Evolutionary conservation across 2,888 invertebrate genomes (phyloP).

Genomic region (Ophion ventricosus): DNA sequence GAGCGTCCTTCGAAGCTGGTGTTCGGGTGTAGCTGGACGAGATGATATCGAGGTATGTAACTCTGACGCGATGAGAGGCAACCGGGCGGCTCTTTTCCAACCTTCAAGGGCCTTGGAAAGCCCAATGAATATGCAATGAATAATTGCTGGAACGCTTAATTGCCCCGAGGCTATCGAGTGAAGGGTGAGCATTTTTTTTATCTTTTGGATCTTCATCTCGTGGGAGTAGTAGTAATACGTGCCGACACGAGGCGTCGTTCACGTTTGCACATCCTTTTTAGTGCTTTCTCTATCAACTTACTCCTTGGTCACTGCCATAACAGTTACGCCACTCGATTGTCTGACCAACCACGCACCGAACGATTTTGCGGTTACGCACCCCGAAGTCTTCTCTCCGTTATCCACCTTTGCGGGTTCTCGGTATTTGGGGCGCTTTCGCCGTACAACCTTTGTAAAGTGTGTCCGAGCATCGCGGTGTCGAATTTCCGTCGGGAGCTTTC

Average conservation of each 20-base stretch:
- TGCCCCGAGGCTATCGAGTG: conserved; percentile 48
- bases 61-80: conserved; percentile 28
- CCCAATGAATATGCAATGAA: conserved; percentile 66
- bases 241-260: background rate
- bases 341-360: conserved; percentile 31
- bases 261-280: conserved; percentile 4
- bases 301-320: background rate
- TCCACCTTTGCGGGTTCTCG: conserved; percentile 52
- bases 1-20: conserved; percentile 15
- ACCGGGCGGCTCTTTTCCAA: conserved; percentile 25
- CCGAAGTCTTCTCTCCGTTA: conserved; percentile 30
- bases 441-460: conserved; percentile 39
- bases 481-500: conserved; percentile 31
- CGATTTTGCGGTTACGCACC: conserved; percentile 42
- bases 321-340: background rate
- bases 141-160: conserved; percentile 63
- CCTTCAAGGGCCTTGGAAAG: conserved; percentile 61
- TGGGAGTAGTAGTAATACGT: background rate
- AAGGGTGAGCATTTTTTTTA: conserved; percentile 15
- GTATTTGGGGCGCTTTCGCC: conserved; percentile 16
- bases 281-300: background rate
- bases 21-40: conserved; percentile 43
- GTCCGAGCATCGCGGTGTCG: conserved; percentile 52
- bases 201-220: background rate
- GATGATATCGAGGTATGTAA: conserved; percentile 47